Evolutionary conservation across 2,888 invertebrate genomes (phyloP), one percentile per base, ranked within the genome.

Genomic region (Drosophila neutralis): DNA sequence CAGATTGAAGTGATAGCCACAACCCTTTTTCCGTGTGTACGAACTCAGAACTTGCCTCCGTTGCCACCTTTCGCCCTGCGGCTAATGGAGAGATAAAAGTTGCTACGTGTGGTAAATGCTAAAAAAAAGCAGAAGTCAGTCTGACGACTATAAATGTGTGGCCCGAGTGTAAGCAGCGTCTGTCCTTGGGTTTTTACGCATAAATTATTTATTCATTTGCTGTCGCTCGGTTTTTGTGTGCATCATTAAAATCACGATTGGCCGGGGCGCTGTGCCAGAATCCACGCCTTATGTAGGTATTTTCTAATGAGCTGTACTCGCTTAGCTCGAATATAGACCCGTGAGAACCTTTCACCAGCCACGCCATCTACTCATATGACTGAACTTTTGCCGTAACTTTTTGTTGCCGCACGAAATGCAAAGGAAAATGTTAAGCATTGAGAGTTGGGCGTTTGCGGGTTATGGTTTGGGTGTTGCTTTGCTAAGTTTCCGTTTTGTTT

Each of bases 141-240:
- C 58, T 61, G 71, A 80, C 73, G 68, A 69, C 83, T 76, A 65
- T 72, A 76, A 72, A 80, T 68, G 64, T 68, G 68, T 68, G 61
- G 66, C 56, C 63, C 11, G 29, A 38, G 27, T 40, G 38, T n/a
- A 35, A 29, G 38, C 33, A 52, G 64, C 68, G 61, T 74, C 70
- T 69, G 62, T 35, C 15, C 45, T 45, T 67, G 61, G 68, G 1
- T n/a, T 27, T 73, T 81, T 52, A 67, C 71, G 82, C 81, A 88
- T 88, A 86, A 89, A 86, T 89, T 76, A 87, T 90, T 86, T 88
- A 87, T 87, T 87, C 90, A 88, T 90, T 90, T 88, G 79, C 68
- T 75, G 83, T 89, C 88, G 76, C 70, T 73, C 52, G 58, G 35
- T 67, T 81, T 87, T 89, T 73, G 68, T 82, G 69, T 78, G 71